phyloP scores from a whole-genome alignment of 2,113 vertebrate species.

The Osmerus mordax region DNA sequence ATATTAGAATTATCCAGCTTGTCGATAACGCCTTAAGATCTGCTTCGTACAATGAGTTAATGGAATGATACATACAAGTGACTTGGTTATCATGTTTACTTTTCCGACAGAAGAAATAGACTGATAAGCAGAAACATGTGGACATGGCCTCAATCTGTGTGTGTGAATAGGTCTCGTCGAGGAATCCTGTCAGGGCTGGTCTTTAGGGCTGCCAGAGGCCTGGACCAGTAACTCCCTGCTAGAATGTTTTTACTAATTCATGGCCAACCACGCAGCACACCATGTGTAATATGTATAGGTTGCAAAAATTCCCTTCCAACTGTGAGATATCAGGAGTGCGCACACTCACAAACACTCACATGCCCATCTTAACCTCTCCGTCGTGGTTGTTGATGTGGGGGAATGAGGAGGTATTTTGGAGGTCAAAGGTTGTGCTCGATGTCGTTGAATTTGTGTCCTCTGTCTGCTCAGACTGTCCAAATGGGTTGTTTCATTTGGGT shows the following conservation, averaged over 20 bases:
- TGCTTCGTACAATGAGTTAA: constrained; percentile 62
- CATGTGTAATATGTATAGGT: constrained; percentile 2
- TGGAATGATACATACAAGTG: constrained; percentile 39
- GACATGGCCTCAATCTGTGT: background rate
- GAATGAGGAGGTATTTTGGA: constrained; percentile 33
- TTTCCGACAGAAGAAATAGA: constrained; percentile 23
- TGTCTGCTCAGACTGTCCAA: background rate
- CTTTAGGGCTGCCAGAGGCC: constrained; percentile 1
- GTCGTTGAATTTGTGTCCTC: background rate
- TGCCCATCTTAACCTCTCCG: constrained; percentile 14
- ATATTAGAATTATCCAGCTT: constrained; percentile 68
- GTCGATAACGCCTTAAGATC: constrained; percentile 76
- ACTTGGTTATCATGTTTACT: constrained; percentile 24
- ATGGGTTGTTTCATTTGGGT: background rate
- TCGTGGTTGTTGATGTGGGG: background rate
- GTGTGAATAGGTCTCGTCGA: background rate
- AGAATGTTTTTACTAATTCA: constrained; percentile 12
- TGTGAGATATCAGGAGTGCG: constrained; percentile 19
- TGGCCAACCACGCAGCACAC: background rate
- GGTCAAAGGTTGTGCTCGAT: constrained; percentile 29
- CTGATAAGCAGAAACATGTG: constrained; percentile 20
- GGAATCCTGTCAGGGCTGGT: background rate
- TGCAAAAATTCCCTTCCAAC: constrained; percentile 17
- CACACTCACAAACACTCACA: constrained; percentile 17
- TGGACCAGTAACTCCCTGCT: constrained; percentile 11